phyloP scores from a whole-genome alignment of 2,797 vertebrate species.

The Enteromius treurensis region DNA sequence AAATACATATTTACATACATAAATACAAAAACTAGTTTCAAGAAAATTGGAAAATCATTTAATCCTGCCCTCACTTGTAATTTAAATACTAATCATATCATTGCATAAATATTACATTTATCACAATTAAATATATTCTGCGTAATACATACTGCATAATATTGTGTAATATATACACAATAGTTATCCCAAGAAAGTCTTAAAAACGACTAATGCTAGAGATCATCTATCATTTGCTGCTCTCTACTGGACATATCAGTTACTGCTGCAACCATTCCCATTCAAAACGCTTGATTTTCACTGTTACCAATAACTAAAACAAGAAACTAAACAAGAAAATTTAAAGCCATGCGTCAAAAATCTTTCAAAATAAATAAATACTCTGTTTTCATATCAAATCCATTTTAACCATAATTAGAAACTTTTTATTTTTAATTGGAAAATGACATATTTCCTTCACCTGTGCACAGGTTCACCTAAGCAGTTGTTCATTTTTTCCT shows the following conservation, averaged over 20 bases:
- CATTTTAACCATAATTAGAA: constrained; percentile 67
- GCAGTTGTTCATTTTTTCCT: constrained; percentile 52
- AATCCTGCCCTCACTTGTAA: no score
- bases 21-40: no score
- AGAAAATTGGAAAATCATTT: no score
- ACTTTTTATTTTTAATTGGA: constrained; percentile 72
- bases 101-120: no score
- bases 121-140: background rate
- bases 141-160: background rate
- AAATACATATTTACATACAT: no score
- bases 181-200: background rate
- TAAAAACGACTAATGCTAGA: background rate
- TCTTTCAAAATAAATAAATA: background rate
- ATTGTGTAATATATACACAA: background rate
- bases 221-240: constrained; percentile 57
- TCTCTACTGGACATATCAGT: constrained; percentile 47
- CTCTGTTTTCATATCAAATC: background rate
- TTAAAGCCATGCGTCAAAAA: background rate
- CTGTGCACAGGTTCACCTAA: constrained; percentile 47
- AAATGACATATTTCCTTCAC: constrained; percentile 61
- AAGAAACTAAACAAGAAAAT: background rate
- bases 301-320: background rate
- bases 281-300: background rate
- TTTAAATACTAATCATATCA: no score
- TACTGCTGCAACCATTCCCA: background rate